Evolutionary conservation across 2,888 invertebrate genomes (phyloP).

Genomic region (Dasypolia templi): DNA sequence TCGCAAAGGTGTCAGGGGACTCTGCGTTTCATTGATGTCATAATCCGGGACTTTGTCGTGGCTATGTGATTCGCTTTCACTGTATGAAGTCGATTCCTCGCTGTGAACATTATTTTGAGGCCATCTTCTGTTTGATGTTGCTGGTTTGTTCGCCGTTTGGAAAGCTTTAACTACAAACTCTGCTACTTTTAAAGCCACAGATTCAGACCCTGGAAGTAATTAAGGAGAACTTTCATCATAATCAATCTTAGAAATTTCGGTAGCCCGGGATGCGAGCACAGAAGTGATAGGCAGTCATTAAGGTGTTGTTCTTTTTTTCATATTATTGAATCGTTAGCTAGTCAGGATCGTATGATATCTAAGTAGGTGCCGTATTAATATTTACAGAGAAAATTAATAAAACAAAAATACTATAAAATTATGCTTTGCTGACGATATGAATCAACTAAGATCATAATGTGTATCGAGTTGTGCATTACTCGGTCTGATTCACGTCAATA

Average conservation of each 20-base stretch:
- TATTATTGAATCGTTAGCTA: not conserved
- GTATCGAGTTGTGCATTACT: conserved; percentile 27
- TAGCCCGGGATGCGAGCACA: not conserved
- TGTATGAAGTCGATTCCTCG: conserved; percentile 62
- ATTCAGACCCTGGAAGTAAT: conserved; percentile 81
- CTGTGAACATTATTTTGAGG: conserved; percentile 67
- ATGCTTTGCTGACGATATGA: not conserved
- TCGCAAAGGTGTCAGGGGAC: conserved; percentile 84
- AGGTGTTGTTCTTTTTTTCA: not conserved
- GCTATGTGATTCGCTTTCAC: conserved; percentile 66
- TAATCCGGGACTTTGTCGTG: conserved; percentile 74
- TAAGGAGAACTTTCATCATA: not conserved
- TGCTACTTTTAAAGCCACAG: conserved; percentile 86
- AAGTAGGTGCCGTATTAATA: not conserved
- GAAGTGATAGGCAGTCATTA: not conserved
- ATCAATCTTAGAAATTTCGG: conserved; percentile 16
- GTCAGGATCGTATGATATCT: not conserved
- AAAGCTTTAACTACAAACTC: conserved; percentile 87
- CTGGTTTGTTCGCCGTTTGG: conserved; percentile 75
- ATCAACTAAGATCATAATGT: conserved; percentile 20
- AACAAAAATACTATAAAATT: not conserved
- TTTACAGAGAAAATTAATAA: not conserved
- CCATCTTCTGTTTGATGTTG: conserved; percentile 64
- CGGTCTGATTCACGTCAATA: conserved; percentile 35
- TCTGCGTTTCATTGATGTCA: conserved; percentile 87